Percentiles rank a stretch among this genome's conserved stretches.
These are phyloP conservation scores for Erithacus rubecula DNA, from an alignment of 2,797 vertebrate species.

Conservation along the genomic window DNA sequence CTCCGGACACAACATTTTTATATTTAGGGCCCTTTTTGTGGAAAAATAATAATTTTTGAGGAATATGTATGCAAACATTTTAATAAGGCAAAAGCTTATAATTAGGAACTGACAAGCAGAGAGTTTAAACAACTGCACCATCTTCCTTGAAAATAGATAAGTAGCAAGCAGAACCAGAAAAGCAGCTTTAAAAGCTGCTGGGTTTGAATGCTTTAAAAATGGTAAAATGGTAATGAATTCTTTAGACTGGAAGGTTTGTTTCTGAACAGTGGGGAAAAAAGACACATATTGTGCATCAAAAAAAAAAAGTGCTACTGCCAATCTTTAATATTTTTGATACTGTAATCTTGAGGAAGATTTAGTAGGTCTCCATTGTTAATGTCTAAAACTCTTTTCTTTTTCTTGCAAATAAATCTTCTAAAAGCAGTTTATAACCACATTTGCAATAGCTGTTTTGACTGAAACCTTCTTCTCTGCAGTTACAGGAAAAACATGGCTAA, in stretches of 20 bases:
- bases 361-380: background rate
- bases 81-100: slow-evolving; percentile 10
- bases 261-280: background rate
- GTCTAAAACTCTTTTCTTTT: background rate
- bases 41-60: slow-evolving; percentile 18
- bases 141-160: background rate
- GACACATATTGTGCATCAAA: background rate
- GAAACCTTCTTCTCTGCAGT: background rate
- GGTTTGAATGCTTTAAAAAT: background rate
- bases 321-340: background rate
- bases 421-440: background rate
- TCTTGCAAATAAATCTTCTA: background rate
- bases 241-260: background rate
- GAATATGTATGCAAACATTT: background rate
- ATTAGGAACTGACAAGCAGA: background rate
- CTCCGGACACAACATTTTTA: background rate
- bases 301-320: background rate
- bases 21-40: background rate
- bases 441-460: background rate
- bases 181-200: background rate
- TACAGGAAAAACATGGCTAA: background rate
- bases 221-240: background rate
- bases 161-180: background rate
- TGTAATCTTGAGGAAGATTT: background rate
- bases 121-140: background rate